Evolutionary conservation across 2,888 invertebrate genomes (phyloP), one percentile per base, ranked within the genome.

Genomic region (Nycteola revayana): DNA sequence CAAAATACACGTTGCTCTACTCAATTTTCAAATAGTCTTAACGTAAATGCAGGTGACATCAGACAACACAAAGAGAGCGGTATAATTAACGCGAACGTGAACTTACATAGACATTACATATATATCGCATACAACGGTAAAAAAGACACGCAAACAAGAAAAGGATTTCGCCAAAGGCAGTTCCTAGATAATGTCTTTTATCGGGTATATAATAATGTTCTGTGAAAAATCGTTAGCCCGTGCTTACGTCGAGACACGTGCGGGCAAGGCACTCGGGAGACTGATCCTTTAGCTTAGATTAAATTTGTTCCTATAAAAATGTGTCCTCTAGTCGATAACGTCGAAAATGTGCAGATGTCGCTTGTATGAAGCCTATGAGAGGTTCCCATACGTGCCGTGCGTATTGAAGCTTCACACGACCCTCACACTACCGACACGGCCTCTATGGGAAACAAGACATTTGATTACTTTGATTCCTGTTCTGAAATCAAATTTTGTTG

Each of bases 301-400:
- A 86, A 84, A 83, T 84, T 85, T 82, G 82, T 74, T 80, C 83
- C 75, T 76, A 80, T 81, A 82, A 80, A 86, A 84, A 81, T 78
- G 78, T 75, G 75, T 73, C 71, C 75, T 74, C 68, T 52, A 75
- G 62, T 83, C 83, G 79, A 82, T 84, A 84, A 78, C 79, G 75
- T 69, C 65, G 69, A 71, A 76, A 78, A 80, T 81, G 79, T 83
- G 80, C 86, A 84, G 84, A 84, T 85, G 82, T 78, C 73, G 74
- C 73, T 73, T 76, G 69, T 78, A 83, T 81, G 81, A 76, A 77
- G 75, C 72, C 61, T 64, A 73, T 74, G 79, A 82, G 79, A 77
- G 78, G 75, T 67, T 60, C 64, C 36, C 54, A 28, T 63, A 84
- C 81, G 85, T 84, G 85, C 72, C 67, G 54, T 42, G 83, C 78